Percentiles rank a stretch among this genome's conserved stretches.
Evolutionary conservation across 2,113 vertebrate species (phyloP).

Genomic region (Silurus glanis): DNA sequence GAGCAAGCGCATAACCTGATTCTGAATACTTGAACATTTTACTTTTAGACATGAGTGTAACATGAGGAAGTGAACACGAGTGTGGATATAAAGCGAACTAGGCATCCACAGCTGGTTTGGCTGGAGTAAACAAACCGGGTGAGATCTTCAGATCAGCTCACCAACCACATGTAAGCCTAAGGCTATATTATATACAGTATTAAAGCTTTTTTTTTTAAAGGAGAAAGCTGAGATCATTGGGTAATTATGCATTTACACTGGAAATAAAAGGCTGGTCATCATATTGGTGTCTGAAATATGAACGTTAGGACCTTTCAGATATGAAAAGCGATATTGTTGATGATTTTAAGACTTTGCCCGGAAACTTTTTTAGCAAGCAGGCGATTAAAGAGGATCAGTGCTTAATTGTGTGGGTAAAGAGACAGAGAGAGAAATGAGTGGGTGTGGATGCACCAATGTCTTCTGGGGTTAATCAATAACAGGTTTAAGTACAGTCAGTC

Average conservation of each 20-base stretch:
- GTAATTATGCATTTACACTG: background rate
- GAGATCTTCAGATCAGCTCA: background rate
- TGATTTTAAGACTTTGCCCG: background rate
- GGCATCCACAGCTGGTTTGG: conserved; percentile 11
- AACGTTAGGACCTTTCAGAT: background rate
- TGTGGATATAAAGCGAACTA: too few species aligned
- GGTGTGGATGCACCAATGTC: background rate
- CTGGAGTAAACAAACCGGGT: background rate
- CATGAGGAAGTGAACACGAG: too few species aligned
- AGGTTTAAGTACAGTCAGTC: background rate
- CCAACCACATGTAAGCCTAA: background rate
- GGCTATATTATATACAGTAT: background rate
- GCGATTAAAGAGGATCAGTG: background rate
- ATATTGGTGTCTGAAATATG: background rate
- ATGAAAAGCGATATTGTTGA: background rate
- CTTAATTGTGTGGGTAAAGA: background rate
- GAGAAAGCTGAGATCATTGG: background rate
- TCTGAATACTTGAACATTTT: too few species aligned
- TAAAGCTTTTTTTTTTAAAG: background rate
- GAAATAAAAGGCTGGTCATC: background rate
- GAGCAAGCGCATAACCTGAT: background rate
- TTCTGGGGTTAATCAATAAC: conserved; percentile 16
- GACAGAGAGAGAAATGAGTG: background rate
- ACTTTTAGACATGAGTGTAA: too few species aligned
- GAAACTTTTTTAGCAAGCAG: background rate